phyloP scores from a whole-genome alignment of 1,140 invertebrate genomes.

The Magallana ariakensis region DNA sequence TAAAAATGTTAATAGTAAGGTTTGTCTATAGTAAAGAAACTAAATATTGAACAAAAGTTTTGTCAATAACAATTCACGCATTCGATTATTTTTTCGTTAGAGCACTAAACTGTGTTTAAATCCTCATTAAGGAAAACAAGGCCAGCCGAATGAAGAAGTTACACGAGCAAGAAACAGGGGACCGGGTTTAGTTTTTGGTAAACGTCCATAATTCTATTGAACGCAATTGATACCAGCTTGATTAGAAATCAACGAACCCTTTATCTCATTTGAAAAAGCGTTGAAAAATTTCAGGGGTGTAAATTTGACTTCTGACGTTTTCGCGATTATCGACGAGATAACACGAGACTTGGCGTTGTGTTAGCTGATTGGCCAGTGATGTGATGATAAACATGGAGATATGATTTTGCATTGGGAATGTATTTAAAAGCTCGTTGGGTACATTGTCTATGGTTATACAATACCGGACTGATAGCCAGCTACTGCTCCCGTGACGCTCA shows the following conservation, averaged over 20 bases:
- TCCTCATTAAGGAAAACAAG: neutral
- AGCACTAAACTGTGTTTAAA: neutral
- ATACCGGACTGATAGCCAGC: neutral
- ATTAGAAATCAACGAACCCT: constrained; percentile 21
- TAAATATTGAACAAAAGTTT: constrained; percentile 15
- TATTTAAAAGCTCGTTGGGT: constrained; percentile 27
- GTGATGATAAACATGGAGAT: constrained; percentile 26
- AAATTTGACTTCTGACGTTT: constrained; percentile 36
- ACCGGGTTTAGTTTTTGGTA: neutral
- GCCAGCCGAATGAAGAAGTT: neutral
- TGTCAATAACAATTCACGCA: neutral
- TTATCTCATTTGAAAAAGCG: constrained; percentile 6
- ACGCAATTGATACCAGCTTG: neutral
- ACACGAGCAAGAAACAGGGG: neutral
- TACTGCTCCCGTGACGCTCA: no score
- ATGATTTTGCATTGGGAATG: neutral
- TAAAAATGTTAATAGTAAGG: neutral
- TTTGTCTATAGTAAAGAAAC: neutral
- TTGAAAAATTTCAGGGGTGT: constrained; percentile 11
- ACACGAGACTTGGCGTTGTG: constrained; percentile 25
- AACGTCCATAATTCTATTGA: constrained; percentile 18
- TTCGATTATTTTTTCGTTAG: neutral
- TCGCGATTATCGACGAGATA: constrained; percentile 7
- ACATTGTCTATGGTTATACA: constrained; percentile 26
- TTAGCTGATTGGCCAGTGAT: constrained; percentile 3